Conservation (phyloP, 1,140 invertebrate genomes). For the Tenebrio molitor region DNA sequence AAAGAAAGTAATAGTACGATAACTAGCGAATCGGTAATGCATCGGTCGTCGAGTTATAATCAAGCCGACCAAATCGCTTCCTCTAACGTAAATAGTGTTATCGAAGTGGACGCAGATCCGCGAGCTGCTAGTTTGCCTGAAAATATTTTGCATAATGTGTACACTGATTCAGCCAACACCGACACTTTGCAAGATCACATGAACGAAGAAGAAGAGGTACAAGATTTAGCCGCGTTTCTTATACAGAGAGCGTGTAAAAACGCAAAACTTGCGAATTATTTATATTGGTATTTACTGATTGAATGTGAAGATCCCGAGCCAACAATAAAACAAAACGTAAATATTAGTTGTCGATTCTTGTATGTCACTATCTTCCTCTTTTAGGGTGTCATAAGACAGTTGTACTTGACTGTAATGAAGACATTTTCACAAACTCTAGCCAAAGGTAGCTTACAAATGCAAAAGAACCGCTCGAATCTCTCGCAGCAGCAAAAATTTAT, state of each 20-base stretch:
- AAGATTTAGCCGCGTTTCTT: conserved; percentile 92
- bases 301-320: conserved; percentile 89
- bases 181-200: conserved; percentile 69
- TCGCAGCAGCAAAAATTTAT: conserved; percentile 91
- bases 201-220: conserved; percentile 83
- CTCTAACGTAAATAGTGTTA: conserved; percentile 57
- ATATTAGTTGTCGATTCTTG: conserved; percentile 49
- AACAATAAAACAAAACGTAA: conserved; percentile 79
- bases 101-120: conserved; percentile 54
- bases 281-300: conserved; percentile 96
- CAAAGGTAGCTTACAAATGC: conserved; percentile 77
- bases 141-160: conserved; percentile 57
- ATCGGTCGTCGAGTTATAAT: conserved; percentile 60
- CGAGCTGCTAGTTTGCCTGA: conserved; percentile 53
- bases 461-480: conserved; percentile 79
- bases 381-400: conserved; percentile 74
- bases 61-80: conserved; percentile 58
- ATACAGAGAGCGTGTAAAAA: conserved; percentile 92
- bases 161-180: conserved; percentile 65
- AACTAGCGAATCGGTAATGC: conserved; percentile 59
- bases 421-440: conserved; percentile 83
- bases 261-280: conserved; percentile 92
- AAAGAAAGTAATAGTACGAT: conserved; percentile 63
- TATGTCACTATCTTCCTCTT: conserved; percentile 43
- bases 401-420: conserved; percentile 92